A percentile compares a stretch with the other conserved stretches of the same genome.
Evolutionary conservation across 1,140 invertebrate genomes (phyloP).

Genomic region (Carposina sasakii): DNA sequence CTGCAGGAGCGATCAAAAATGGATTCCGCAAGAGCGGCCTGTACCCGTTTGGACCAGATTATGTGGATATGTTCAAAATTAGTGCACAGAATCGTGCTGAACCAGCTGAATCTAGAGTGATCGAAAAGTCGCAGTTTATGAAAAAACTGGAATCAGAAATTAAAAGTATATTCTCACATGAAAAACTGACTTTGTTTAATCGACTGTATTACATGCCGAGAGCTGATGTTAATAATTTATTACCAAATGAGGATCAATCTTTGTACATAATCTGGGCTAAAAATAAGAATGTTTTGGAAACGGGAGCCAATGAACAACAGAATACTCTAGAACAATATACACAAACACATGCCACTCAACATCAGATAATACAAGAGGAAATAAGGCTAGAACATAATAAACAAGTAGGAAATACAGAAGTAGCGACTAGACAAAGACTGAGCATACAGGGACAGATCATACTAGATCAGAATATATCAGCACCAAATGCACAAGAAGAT

Average conservation of each 20-base stretch:
- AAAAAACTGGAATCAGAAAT: no score
- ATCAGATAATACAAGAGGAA: neutral
- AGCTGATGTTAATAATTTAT: constrained; percentile 1
- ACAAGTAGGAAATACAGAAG: neutral
- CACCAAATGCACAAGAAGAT: neutral
- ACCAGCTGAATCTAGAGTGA: no score
- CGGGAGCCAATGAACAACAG: neutral
- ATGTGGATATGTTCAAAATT: no score
- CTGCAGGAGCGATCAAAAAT: no score
- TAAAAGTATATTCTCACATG: no score
- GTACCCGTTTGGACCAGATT: no score
- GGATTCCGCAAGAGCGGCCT: no score
- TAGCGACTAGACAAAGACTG: neutral
- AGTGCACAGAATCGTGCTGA: no score
- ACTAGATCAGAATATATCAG: neutral
- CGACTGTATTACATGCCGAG: neutral
- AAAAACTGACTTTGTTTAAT: no score
- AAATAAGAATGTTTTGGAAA: neutral
- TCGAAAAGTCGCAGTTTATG: no score
- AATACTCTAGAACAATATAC: neutral
- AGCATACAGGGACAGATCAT: neutral
- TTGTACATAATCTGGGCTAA: neutral
- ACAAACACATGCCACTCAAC: constrained; percentile 1
- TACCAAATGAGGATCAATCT: constrained; percentile 1
- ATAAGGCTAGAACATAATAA: no score